phyloP scores from a whole-genome alignment of 2,113 vertebrate genomes.

The Terrapene triunguis region DNA sequence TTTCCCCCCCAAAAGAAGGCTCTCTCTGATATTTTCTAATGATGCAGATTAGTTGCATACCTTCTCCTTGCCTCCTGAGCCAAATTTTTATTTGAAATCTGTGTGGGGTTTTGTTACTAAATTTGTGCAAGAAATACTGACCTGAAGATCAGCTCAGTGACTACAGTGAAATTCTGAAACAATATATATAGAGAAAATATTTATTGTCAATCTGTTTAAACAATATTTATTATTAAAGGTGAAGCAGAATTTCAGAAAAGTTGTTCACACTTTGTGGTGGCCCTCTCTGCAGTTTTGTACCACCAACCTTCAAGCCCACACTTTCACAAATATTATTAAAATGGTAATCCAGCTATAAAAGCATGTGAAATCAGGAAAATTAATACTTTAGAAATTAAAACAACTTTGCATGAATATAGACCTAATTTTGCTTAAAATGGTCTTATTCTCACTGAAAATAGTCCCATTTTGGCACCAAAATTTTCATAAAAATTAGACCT shows the following conservation, averaged over 20 bases:
- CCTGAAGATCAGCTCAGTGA: neutral
- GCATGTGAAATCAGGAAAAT: neutral
- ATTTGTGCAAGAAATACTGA: neutral
- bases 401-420: neutral
- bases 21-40: neutral
- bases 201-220: neutral
- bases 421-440: neutral
- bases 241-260: neutral
- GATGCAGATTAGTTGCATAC: neutral
- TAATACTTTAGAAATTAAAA: neutral
- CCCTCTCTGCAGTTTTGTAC: neutral
- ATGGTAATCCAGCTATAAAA: neutral
- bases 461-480: neutral
- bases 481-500: neutral
- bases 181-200: neutral
- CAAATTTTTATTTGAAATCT: neutral
- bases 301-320: neutral
- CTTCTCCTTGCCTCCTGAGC: neutral
- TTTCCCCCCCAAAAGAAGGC: neutral
- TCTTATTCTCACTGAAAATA: neutral
- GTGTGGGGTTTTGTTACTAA: fast-evolving
- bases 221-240: neutral
- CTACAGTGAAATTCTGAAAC: neutral
- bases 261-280: neutral
- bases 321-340: neutral